Evolutionary conservation across 2,113 vertebrate species (phyloP).

Genomic region (Apodemus sylvaticus): DNA sequence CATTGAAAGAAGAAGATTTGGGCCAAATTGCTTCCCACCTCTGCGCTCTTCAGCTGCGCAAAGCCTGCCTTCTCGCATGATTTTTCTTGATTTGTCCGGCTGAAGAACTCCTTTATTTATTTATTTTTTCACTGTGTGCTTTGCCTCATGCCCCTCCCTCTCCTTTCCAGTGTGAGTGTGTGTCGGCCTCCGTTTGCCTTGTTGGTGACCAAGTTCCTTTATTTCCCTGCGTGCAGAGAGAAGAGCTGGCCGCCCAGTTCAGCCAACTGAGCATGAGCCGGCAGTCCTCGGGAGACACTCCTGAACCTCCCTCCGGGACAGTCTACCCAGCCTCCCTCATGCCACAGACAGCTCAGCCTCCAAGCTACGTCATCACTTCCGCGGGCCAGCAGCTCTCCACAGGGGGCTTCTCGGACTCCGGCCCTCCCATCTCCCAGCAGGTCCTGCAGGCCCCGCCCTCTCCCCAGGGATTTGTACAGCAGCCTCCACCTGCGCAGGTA

Average conservation of each 20-base stretch:
- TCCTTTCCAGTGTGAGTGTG: neutral
- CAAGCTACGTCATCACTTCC: slow-evolving; percentile 87
- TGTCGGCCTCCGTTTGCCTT: neutral
- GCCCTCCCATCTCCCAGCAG: slow-evolving; percentile 86
- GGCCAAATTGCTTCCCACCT: neutral
- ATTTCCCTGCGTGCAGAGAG: slow-evolving; percentile 85
- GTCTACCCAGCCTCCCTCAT: slow-evolving; percentile 85
- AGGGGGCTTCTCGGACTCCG: slow-evolving; percentile 84
- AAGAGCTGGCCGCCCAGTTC: slow-evolving; percentile 92
- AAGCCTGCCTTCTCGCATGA: neutral
- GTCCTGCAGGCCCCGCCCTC: slow-evolving; percentile 84
- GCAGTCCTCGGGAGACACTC: slow-evolving; percentile 90
- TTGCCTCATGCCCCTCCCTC: no score
- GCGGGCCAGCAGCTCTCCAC: slow-evolving; percentile 86
- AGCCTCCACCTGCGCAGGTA: slow-evolving; percentile 92
- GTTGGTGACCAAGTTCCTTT: neutral
- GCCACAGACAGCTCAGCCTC: slow-evolving; percentile 87
- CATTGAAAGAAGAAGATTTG: neutral
- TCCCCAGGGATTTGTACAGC: slow-evolving; percentile 87
- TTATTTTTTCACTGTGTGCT: neutral
- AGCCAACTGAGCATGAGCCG: slow-evolving; percentile 91
- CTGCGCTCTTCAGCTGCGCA: neutral
- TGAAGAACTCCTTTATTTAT: neutral
- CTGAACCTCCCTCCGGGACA: slow-evolving; percentile 86
- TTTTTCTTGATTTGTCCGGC: neutral